phyloP scores from a whole-genome alignment of 1,140 invertebrate species.

The Mizuhopecten yessoensis region DNA sequence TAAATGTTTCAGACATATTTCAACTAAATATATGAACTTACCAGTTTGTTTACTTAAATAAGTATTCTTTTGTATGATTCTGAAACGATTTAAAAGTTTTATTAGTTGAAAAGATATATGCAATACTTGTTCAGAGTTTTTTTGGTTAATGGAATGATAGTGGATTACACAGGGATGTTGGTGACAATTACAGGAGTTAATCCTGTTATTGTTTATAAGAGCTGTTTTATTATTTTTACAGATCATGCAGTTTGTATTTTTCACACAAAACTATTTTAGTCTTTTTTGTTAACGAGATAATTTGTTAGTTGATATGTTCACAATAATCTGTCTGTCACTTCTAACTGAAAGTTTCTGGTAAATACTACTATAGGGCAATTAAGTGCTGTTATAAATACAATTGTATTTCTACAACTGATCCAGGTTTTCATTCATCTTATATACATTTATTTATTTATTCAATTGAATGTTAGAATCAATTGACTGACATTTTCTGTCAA shows the following conservation, averaged over 20 bases:
- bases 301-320: conserved; percentile 24
- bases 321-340: neutral
- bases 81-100: too few species aligned
- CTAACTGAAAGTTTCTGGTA: neutral
- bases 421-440: neutral
- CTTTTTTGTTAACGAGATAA: neutral
- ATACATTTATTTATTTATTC: too few species aligned
- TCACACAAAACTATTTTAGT: neutral
- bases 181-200: too few species aligned
- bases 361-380: neutral
- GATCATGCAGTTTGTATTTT: neutral
- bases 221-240: conserved; percentile 3
- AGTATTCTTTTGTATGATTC: too few species aligned
- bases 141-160: too few species aligned
- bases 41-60: too few species aligned
- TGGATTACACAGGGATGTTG: too few species aligned
- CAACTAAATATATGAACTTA: neutral
- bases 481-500: too few species aligned
- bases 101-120: neutral
- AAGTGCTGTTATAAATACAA: neutral
- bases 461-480: too few species aligned
- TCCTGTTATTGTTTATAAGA: too few species aligned
- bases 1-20: neutral
- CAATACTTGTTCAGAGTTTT: neutral
- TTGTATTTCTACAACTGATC: neutral